Evolutionary conservation across 2,888 invertebrate species (phyloP).

Genomic region (Drosophila setosimentum): DNA sequence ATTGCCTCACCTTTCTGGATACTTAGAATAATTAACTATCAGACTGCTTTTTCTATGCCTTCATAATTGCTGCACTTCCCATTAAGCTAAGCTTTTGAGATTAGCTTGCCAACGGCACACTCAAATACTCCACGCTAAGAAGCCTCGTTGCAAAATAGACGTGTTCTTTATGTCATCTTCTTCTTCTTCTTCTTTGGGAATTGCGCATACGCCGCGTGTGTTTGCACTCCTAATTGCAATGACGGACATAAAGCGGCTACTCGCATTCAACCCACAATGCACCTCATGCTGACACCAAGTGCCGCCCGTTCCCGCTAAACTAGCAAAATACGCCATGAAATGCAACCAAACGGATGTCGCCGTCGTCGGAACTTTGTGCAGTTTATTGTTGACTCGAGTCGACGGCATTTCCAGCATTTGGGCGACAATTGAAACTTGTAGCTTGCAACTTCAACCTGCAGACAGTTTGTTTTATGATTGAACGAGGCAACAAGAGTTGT

Average conservation of each 20-base stretch:
- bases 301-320: constrained; percentile 52
- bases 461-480: constrained; percentile 69
- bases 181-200: constrained; percentile 8
- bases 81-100: constrained; percentile 13
- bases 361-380: constrained; percentile 61
- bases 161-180: neutral
- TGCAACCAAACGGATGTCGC: constrained; percentile 61
- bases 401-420: constrained; percentile 65
- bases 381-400: constrained; percentile 72
- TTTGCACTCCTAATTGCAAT: constrained; percentile 51
- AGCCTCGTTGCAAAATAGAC: constrained; percentile 2
- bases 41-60: neutral
- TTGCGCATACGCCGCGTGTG: constrained; percentile 61
- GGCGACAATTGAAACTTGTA: constrained; percentile 25
- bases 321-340: constrained; percentile 65
- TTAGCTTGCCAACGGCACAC: constrained; percentile 14
- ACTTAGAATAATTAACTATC: neutral
- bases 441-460: constrained; percentile 21
- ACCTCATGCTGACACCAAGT: constrained; percentile 34
- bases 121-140: constrained; percentile 15
- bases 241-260: constrained; percentile 26
- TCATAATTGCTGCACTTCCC: neutral
- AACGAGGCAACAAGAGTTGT: constrained; percentile 10
- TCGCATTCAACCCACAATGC: constrained; percentile 49
- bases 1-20: neutral